Conservation (phyloP, 2,888 invertebrate genomes). For the Eilema caniola region DNA sequence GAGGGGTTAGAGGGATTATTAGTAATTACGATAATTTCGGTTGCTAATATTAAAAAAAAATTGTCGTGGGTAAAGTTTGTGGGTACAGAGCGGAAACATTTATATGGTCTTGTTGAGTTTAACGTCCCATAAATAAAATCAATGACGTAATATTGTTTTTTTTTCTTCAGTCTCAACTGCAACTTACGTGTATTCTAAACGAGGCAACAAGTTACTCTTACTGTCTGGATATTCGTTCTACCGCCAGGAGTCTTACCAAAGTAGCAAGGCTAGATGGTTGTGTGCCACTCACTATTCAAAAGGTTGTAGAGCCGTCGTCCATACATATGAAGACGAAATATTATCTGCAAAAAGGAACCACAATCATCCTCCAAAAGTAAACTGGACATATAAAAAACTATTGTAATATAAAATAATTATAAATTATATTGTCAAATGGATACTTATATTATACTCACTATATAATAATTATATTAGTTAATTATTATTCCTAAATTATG, state of each 20-base stretch:
- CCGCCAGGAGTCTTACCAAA: slow-evolving; percentile 2
- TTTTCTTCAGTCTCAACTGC: slow-evolving; percentile 10
- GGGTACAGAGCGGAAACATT: too few relatives aligned
- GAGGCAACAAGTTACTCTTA: slow-evolving; percentile 22
- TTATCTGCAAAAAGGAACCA: slow-evolving; percentile 11
- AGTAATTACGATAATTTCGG: too few relatives aligned
- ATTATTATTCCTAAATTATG: too few relatives aligned
- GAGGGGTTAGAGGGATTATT: too few relatives aligned
- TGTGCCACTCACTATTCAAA: slow-evolving; percentile 23
- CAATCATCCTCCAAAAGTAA: slow-evolving; percentile 12
- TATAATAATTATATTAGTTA: too few relatives aligned
- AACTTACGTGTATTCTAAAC: slow-evolving; percentile 18
- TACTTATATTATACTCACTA: too few relatives aligned
- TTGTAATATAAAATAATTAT: too few relatives aligned
- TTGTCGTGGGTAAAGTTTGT: too few relatives aligned
- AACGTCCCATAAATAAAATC: not conserved
- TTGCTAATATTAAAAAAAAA: too few relatives aligned
- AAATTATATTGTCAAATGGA: too few relatives aligned
- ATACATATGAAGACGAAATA: slow-evolving; percentile 25
- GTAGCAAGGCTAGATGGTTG: slow-evolving; percentile 21
- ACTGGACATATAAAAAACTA: slow-evolving; percentile 9
- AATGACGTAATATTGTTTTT: not conserved
- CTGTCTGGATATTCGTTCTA: slow-evolving; percentile 29
- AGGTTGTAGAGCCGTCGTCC: slow-evolving; percentile 18
- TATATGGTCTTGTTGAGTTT: not conserved